A percentile compares a stretch with the other conserved stretches of the same genome.
phyloP scores from a whole-genome alignment of 1,140 invertebrate genomes.

The Trypoxylus dichotomus region DNA sequence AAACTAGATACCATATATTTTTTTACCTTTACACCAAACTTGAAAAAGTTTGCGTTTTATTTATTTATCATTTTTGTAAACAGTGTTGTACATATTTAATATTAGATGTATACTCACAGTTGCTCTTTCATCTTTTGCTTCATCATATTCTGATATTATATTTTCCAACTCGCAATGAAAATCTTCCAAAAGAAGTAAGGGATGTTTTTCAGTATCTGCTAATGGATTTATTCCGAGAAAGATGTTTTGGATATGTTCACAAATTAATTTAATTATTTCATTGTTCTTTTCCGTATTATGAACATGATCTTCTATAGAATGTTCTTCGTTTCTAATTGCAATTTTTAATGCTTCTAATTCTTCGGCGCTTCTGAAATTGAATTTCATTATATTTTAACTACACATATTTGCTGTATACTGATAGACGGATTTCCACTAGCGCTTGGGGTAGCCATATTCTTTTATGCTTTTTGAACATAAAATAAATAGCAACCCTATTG shows the following conservation, averaged over 20 bases:
- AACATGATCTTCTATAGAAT: constrained; percentile 37
- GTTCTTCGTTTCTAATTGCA: constrained; percentile 54
- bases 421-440: too few species aligned
- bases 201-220: not conserved
- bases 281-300: not conserved
- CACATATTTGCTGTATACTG: too few species aligned
- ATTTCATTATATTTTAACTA: not conserved
- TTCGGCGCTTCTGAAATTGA: constrained; percentile 32
- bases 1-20: too few species aligned
- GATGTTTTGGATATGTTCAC: not conserved
- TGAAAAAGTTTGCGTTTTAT: too few species aligned
- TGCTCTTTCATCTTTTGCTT: not conserved
- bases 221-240: not conserved
- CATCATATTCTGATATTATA: not conserved
- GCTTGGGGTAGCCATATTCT: too few species aligned
- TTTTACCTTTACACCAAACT: too few species aligned
- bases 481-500: too few species aligned
- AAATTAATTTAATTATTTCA: not conserved
- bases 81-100: too few species aligned
- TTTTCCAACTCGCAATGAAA: not conserved
- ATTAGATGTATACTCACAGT: not conserved
- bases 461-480: too few species aligned
- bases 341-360: constrained; percentile 54
- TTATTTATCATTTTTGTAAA: too few species aligned
- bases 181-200: not conserved